These are phyloP conservation scores for Athrips mouffetella DNA, from an alignment of 2,888 invertebrate species.

Conservation along the genomic window DNA sequence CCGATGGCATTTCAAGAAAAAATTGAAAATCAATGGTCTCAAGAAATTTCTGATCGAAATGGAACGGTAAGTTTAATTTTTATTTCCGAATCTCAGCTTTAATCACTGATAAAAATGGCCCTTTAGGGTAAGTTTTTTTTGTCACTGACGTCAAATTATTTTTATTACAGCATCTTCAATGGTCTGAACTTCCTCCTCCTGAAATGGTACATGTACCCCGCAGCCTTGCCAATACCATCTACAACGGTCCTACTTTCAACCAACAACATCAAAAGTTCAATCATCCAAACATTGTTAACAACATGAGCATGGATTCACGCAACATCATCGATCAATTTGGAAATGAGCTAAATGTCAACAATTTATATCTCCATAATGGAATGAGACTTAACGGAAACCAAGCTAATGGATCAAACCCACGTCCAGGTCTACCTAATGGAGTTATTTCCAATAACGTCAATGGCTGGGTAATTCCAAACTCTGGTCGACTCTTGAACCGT, in stretches of 20 bases:
- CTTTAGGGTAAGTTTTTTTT: no score
- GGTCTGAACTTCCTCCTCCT: conserved; percentile 1
- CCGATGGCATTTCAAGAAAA: conserved; percentile 24
- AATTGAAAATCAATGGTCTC: conserved; percentile 36
- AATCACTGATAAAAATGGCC: background rate
- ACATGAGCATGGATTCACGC: background rate
- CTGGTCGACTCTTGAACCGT: background rate
- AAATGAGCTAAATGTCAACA: conserved; percentile 23
- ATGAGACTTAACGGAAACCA: background rate
- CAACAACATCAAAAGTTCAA: background rate
- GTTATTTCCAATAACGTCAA: background rate
- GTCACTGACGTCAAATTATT: background rate
- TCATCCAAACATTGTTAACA: background rate
- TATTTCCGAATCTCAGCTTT: background rate
- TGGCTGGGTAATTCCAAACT: conserved; percentile 19
- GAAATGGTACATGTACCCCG: background rate
- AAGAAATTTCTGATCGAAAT: background rate
- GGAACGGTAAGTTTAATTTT: background rate
- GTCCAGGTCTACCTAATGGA: background rate
- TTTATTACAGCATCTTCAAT: conserved; percentile 11
- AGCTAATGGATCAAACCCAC: background rate
- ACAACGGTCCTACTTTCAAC: background rate
- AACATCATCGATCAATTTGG: background rate
- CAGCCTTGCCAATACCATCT: background rate
- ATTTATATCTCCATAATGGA: conserved; percentile 9